A percentile compares a stretch with the other conserved stretches of the same genome.
These are phyloP conservation scores for Cephus nigrinus DNA, from an alignment of 2,888 invertebrate species.

Conservation along the genomic window DNA sequence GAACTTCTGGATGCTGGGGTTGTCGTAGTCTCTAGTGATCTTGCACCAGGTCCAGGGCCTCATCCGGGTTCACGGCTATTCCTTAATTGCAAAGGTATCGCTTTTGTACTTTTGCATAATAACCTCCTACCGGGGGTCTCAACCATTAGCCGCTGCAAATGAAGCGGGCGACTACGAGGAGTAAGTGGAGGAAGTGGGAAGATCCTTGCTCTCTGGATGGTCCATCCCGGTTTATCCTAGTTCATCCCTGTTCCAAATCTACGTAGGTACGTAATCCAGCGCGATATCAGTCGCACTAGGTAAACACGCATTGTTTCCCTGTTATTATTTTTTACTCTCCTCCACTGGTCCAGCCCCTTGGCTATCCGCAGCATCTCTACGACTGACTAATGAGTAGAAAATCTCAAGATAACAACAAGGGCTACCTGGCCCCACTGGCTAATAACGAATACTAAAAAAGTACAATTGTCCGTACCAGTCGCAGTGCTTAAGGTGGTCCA, in stretches of 20 bases:
- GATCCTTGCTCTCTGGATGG: neutral
- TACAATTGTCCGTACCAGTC: slow-evolving; percentile 38
- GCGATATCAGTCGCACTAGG: no score
- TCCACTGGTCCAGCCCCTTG: neutral
- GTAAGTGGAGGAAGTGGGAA: slow-evolving; percentile 5
- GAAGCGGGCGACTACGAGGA: slow-evolving; percentile 31
- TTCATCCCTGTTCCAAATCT: no score
- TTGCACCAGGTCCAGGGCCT: no score
- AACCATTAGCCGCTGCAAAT: slow-evolving; percentile 47
- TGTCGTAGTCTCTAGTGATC: no score
- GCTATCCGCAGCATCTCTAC: slow-evolving; percentile 15
- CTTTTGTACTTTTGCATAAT: slow-evolving; percentile 61
- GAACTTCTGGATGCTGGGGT: no score
- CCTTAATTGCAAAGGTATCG: slow-evolving; percentile 62
- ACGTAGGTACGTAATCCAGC: no score
- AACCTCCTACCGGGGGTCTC: slow-evolving; percentile 48
- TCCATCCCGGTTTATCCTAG: no score
- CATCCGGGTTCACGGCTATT: slow-evolving; percentile 48
- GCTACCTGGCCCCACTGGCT: slow-evolving; percentile 28
- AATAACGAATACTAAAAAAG: slow-evolving; percentile 30
- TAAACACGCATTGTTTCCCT: no score
- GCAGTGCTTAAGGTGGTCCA: no score
- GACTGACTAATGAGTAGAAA: slow-evolving; percentile 53
- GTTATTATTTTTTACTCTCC: neutral
- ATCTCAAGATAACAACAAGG: slow-evolving; percentile 55